A percentile compares a stretch with the other conserved stretches of the same genome.
Conservation (phyloP, 2,888 invertebrate species). For the Frankliniella fusca region DNA sequence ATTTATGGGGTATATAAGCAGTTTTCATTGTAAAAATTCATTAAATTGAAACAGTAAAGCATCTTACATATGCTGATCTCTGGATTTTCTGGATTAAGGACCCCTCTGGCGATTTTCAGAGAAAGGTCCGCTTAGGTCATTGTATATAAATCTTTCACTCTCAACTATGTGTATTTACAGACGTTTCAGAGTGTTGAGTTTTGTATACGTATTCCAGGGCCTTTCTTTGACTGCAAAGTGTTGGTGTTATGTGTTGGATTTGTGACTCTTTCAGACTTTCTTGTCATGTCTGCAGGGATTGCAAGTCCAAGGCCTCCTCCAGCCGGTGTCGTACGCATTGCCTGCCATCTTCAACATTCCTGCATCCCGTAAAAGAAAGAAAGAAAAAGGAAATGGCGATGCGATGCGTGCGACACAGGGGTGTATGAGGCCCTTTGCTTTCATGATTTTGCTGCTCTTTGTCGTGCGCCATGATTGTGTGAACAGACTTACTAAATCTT, state of each 20-base stretch:
- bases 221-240: slow-evolving; percentile 19
- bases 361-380: no score
- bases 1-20: background rate
- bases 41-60: background rate
- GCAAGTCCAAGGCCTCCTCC: background rate
- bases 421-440: background rate
- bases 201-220: background rate
- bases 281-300: background rate
- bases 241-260: background rate
- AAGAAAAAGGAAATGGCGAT: background rate
- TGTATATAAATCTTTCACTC: background rate
- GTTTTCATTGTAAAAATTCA: background rate
- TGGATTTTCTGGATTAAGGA: background rate
- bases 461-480: background rate
- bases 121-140: background rate
- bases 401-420: background rate
- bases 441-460: background rate
- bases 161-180: background rate
- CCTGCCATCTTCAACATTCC: background rate
- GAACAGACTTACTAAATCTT: slow-evolving; percentile 29
- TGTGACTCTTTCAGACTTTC: background rate
- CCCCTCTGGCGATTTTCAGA: background rate
- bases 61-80: background rate
- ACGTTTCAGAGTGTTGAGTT: background rate
- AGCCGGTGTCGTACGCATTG: background rate